A percentile compares a stretch with the other conserved stretches of the same genome.
Evolutionary conservation across 2,888 invertebrate genomes (phyloP).

Genomic region (Athrips mouffetella): DNA sequence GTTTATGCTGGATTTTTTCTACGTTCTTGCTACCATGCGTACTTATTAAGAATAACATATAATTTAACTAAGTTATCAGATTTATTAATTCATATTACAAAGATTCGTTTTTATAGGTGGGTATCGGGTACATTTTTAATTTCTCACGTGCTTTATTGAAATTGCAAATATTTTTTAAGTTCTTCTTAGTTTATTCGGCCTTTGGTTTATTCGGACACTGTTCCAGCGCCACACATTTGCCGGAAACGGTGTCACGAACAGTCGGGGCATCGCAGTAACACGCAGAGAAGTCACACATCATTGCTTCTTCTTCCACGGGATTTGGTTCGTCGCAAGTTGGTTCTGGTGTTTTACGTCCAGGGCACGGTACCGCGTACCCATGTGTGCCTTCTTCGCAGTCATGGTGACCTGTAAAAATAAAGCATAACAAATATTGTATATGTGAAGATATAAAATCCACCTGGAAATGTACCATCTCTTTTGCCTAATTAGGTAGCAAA

Average conservation of each 20-base stretch:
- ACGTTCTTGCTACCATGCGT: no score
- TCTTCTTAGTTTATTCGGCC: no score
- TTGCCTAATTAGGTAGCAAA: no score
- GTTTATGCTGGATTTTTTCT: no score
- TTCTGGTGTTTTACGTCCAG: constrained; percentile 28
- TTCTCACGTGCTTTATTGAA: neutral
- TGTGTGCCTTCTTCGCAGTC: constrained; percentile 34
- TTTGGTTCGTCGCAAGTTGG: constrained; percentile 31
- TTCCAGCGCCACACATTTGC: constrained; percentile 29
- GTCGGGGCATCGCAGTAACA: constrained; percentile 37
- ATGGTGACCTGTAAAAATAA: constrained; percentile 22
- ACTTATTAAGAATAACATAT: no score
- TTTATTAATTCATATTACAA: no score
- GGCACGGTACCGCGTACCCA: constrained; percentile 30
- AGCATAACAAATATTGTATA: neutral
- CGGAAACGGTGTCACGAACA: constrained; percentile 27
- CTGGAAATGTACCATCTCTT: no score
- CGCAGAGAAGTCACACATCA: constrained; percentile 32
- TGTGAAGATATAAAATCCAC: neutral
- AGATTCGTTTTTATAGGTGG: no score
- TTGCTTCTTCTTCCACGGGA: constrained; percentile 18
- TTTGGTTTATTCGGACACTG: no score
- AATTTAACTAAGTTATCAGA: no score
- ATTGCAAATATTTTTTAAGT: neutral
- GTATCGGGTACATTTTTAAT: no score